Evolutionary conservation across 2,797 vertebrate species (phyloP), one percentile per base, ranked within the genome.

Genomic region (Erethizon dorsatum): DNA sequence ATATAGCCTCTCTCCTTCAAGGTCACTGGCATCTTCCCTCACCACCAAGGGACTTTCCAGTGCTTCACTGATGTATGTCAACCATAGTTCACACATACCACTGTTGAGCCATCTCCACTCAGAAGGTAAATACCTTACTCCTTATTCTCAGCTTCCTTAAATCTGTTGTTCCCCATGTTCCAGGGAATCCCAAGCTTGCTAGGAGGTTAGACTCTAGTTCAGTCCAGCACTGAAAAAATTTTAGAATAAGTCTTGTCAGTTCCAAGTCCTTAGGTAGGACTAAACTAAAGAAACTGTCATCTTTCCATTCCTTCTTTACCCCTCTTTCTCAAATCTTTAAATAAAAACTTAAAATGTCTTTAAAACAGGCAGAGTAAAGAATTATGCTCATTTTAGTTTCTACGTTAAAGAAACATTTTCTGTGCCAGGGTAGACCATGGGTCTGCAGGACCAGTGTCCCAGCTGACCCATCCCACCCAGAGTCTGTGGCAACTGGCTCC

Each of bases 341-440:
- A 86, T 54, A 63, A 88, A 93, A 94, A 75, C 20, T 57, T 50
- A 33, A 73, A 78, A 71, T 22, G 24, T 54, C 75, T 82, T 87
- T 24, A 95, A 47, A 85, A 22, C 24, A 88, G 13, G 4, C 14
- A 93, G 45, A 96, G 45, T 57, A 47, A 83, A 88, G 17, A 2
- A 52, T 15, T 7, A 77, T 14, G 41, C 31, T 59, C 26, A 37
- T 28, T 80, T 65, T 50, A 57, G 56, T 13, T 57, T 61, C 33
- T 85, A 56, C 26, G 50, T 77, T 77, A 52, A 79, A 90, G 71
- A 37, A 94, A 75, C 57, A n/a, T 56, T 88, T 92, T 28, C 37
- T 91, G 45, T 83, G 31, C 56, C 47, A 83, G 52, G 33, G 8
- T 11, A 47, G 33, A 24, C 28, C 33, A 41, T 9, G 45, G 56